These are phyloP conservation scores for Meiosimyza platycephala DNA, from an alignment of 2,888 invertebrate genomes.

Conservation along the genomic window DNA sequence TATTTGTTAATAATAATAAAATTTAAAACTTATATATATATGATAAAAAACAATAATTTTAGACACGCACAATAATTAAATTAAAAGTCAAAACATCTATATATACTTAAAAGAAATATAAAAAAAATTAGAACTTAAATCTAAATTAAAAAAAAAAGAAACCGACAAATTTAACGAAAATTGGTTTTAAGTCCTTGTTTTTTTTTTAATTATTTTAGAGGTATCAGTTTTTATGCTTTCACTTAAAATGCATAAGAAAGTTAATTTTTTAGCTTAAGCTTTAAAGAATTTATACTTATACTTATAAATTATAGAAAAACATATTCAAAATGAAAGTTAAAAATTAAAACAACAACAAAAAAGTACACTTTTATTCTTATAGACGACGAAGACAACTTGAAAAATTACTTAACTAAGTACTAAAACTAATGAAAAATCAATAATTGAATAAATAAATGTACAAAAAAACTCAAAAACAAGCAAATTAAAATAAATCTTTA, in stretches of 20 bases:
- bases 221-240: no score
- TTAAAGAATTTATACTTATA: no score
- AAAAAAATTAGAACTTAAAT: conserved; percentile 12
- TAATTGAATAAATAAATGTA: conserved; percentile 32
- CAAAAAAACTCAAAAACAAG: conserved; percentile 52
- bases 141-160: conserved; percentile 37
- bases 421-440: conserved; percentile 34
- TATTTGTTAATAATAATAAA: conserved; percentile 37
- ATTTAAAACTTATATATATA: conserved; percentile 30
- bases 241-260: no score
- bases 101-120: not conserved
- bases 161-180: conserved; percentile 42
- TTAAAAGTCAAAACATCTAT: conserved; percentile 35
- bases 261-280: no score
- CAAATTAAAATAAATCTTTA: conserved; percentile 56
- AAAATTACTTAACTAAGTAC: conserved; percentile 39
- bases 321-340: conserved; percentile 36
- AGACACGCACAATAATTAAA: conserved; percentile 49
- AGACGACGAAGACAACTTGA: conserved; percentile 14
- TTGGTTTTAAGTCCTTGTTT: conserved; percentile 50
- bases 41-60: conserved; percentile 26
- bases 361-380: conserved; percentile 52
- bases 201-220: conserved; percentile 14
- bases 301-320: conserved; percentile 17
- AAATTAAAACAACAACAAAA: conserved; percentile 60